phyloP scores from a whole-genome alignment of 2,797 vertebrate genomes.

The Pipistrellus kuhlii region DNA sequence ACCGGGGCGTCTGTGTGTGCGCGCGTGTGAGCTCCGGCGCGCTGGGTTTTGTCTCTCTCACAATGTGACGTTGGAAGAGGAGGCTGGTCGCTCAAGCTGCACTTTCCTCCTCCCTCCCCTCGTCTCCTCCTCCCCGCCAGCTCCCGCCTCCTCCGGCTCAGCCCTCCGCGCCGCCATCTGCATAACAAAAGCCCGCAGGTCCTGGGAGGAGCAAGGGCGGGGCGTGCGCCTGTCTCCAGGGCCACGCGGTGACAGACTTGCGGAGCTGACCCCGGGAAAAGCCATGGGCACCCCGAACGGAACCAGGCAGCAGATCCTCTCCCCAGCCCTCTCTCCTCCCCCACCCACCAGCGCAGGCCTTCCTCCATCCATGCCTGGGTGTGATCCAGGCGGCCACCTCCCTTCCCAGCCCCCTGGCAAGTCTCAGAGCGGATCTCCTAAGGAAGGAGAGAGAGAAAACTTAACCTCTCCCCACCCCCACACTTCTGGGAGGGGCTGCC shows the following conservation, averaged over 20 bases:
- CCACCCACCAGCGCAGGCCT: accelerated
- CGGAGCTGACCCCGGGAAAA: constrained; percentile 24
- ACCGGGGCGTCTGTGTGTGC: constrained; percentile 69
- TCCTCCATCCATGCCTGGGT: neutral
- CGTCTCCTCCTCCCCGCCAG: constrained; percentile 70
- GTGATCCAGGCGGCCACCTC: neutral
- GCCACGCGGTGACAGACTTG: constrained; percentile 41
- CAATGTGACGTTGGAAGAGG: constrained; percentile 88
- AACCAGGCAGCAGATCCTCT: neutral
- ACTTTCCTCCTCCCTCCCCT: constrained; percentile 76
- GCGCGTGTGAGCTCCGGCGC: constrained; percentile 81
- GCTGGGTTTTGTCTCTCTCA: constrained; percentile 90
- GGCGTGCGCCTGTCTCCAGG: constrained; percentile 46
- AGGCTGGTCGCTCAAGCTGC: constrained; percentile 86
- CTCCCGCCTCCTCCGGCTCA: constrained; percentile 76
- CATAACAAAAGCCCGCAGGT: constrained; percentile 92
- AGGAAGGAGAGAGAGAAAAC: neutral
- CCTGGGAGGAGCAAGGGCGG: constrained; percentile 75
- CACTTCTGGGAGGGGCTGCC: neutral
- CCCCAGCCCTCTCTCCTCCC: neutral
- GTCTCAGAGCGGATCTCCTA: neutral
- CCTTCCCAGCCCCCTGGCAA: neutral
- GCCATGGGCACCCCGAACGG: neutral
- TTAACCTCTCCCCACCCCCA: neutral
- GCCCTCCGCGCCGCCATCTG: constrained; percentile 88